These are phyloP conservation scores for Aleiodes sp. DNA, from an alignment of 1,140 invertebrate species.

Conservation along the genomic window DNA sequence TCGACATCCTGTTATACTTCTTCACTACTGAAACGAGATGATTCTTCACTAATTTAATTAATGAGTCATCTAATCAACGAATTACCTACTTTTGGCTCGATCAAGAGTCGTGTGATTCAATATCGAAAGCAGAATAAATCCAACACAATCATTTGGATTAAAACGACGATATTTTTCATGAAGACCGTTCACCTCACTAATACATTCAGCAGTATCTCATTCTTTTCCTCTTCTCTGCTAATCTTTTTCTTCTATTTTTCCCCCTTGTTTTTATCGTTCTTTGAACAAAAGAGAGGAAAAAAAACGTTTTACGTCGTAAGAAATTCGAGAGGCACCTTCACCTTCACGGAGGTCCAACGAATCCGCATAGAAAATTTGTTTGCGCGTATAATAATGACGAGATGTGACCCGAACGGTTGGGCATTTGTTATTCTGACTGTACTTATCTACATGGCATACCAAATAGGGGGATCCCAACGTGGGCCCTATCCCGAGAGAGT, in stretches of 20 bases:
- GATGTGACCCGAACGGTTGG: conserved; percentile 29
- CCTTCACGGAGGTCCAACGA: conserved; percentile 31
- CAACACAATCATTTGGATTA: too few relatives aligned
- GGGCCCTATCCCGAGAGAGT: conserved; percentile 40
- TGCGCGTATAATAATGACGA: conserved; percentile 38
- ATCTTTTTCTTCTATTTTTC: conserved; percentile 1
- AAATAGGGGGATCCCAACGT: conserved; percentile 50
- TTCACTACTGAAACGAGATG: too few relatives aligned
- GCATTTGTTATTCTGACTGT: conserved; percentile 58
- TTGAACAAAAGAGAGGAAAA: too few relatives aligned
- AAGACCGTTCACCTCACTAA: not conserved
- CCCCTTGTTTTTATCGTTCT: not conserved
- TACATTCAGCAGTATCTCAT: not conserved
- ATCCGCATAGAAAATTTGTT: conserved; percentile 41
- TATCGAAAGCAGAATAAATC: too few relatives aligned
- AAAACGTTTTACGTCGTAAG: not conserved
- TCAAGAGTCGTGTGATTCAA: too few relatives aligned
- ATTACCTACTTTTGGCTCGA: too few relatives aligned
- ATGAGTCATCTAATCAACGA: too few relatives aligned
- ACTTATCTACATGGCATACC: conserved; percentile 64
- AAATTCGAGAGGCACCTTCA: conserved; percentile 18
- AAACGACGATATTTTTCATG: too few relatives aligned
- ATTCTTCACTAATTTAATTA: too few relatives aligned
- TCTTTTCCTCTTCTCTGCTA: conserved; percentile 32
- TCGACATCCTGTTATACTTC: too few relatives aligned